phyloP scores from a whole-genome alignment of 2,797 vertebrate species.

The Gambelia wislizenii region DNA sequence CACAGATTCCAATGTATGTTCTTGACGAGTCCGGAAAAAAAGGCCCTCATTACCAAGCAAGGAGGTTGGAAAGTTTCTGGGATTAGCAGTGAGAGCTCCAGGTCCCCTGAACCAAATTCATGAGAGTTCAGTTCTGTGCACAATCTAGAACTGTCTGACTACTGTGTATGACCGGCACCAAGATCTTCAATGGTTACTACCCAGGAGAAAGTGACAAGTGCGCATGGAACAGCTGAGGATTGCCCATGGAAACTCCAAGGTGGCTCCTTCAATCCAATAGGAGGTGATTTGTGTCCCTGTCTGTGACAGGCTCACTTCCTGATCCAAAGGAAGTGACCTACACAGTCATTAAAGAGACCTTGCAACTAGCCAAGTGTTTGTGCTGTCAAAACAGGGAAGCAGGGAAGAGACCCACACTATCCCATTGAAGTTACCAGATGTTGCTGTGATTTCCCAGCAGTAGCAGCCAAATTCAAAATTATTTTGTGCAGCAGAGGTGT shows the following conservation, averaged over 20 bases:
- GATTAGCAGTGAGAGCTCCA: not conserved
- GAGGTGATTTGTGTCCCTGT: not conserved
- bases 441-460: not conserved
- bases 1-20: not conserved
- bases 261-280: not conserved
- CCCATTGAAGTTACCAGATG: not conserved
- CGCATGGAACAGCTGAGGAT: not conserved
- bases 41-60: not conserved
- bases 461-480: not conserved
- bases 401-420: not conserved
- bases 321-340: not conserved
- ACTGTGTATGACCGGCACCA: not conserved
- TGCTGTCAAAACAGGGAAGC: not conserved
- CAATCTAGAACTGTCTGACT: not conserved
- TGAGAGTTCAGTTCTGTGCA: not conserved
- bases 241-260: not conserved
- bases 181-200: not conserved
- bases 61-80: not conserved
- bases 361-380: not conserved
- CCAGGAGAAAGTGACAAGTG: conserved; percentile 35
- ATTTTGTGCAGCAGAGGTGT: not conserved
- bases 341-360: not conserved
- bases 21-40: not conserved
- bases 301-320: not conserved
- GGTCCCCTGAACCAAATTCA: not conserved